Percentiles rank a stretch among this genome's conserved stretches.
These are phyloP conservation scores for Halcyon chelicuti DNA, from an alignment of 2,797 vertebrate genomes.

Conservation along the genomic window DNA sequence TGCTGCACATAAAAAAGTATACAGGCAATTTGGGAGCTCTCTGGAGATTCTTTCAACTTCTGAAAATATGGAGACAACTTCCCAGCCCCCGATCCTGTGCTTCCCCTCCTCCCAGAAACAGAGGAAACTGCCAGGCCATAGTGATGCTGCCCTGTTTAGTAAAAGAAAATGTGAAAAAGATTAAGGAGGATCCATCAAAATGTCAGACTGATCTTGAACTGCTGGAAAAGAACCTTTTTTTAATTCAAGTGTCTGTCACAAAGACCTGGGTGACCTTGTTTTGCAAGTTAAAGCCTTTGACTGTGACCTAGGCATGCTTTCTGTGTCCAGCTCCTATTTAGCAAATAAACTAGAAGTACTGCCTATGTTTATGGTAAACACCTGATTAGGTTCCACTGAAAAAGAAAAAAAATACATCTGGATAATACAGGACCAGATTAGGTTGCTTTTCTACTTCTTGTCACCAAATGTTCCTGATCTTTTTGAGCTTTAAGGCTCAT, in stretches of 20 bases:
- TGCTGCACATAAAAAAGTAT: conserved; percentile 72
- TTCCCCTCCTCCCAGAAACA: conserved; percentile 12
- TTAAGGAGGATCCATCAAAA: conserved; percentile 65
- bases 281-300: conserved; percentile 48
- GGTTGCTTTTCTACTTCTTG: conserved; percentile 80
- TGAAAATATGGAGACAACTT: conserved; percentile 74
- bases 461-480: conserved; percentile 61
- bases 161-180: conserved; percentile 74
- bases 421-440: conserved; percentile 50
- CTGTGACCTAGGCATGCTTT: conserved; percentile 60
- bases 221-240: conserved; percentile 24
- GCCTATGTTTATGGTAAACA: conserved; percentile 87
- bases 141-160: neutral
- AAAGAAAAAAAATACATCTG: conserved; percentile 72
- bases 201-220: conserved; percentile 33
- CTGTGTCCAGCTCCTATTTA: conserved; percentile 88
- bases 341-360: conserved; percentile 90
- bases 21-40: conserved; percentile 73
- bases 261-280: conserved; percentile 77
- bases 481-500: conserved; percentile 56
- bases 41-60: conserved; percentile 72
- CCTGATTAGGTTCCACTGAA: conserved; percentile 67
- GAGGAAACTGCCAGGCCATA: conserved; percentile 47
- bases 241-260: neutral
- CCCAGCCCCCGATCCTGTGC: neutral